Evolutionary conservation across 2,797 vertebrate species (phyloP).

Genomic region (Prunella strophiata): DNA sequence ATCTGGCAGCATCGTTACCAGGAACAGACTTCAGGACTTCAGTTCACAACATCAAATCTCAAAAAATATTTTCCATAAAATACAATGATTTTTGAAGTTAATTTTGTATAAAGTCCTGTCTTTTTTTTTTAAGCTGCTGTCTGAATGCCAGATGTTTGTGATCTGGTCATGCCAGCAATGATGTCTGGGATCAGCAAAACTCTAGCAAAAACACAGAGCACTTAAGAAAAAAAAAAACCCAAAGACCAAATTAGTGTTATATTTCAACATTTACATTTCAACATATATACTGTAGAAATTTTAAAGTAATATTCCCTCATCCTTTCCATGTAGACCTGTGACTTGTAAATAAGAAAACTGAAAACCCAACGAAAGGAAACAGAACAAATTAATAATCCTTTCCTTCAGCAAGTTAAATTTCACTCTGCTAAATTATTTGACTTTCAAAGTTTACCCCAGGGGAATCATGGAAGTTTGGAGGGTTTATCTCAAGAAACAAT

Average conservation of each 20-base stretch:
- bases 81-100: not conserved
- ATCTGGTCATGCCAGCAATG: not conserved
- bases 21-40: not conserved
- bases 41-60: not conserved
- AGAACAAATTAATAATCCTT: conserved; percentile 54
- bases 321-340: not conserved
- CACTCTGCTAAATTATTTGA: conserved; percentile 61
- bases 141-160: not conserved
- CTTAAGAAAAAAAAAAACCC: not conserved
- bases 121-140: not conserved
- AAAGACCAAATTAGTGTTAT: not conserved
- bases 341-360: not conserved
- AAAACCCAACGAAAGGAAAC: conserved; percentile 42
- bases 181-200: not conserved
- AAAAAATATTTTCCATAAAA: not conserved
- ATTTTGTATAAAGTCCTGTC: not conserved
- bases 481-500: conserved; percentile 53
- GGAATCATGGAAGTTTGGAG: conserved; percentile 2
- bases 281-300: not conserved
- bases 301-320: not conserved
- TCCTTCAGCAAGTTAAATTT: conserved; percentile 63
- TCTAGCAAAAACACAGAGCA: not conserved
- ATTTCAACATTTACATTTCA: not conserved
- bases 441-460: conserved; percentile 30
- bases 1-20: not conserved